These are phyloP conservation scores for Megaleporinus macrocephalus DNA, from an alignment of 2,113 vertebrate species.

Conservation along the genomic window DNA sequence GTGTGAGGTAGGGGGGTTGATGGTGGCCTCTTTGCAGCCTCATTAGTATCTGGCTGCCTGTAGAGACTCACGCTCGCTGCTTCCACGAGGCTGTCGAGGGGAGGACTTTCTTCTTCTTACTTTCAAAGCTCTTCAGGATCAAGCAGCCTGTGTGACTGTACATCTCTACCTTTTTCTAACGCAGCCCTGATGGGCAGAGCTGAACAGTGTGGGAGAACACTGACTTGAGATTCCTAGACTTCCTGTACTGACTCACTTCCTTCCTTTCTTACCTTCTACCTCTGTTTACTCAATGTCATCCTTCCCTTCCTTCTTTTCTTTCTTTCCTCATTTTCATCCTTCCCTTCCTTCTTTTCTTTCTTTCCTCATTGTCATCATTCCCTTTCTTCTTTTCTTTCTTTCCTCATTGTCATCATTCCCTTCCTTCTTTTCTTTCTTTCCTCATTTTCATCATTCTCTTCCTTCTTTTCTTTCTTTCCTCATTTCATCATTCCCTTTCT, in stretches of 20 bases:
- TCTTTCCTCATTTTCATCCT: too few species aligned
- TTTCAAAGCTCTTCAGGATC: not conserved
- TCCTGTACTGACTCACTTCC: not conserved
- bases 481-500: too few species aligned
- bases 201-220: too few species aligned
- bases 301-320: not conserved
- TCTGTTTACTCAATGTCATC: not conserved
- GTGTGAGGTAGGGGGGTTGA: constrained; percentile 30
- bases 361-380: too few species aligned
- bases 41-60: constrained; percentile 42
- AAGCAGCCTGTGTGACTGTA: too few species aligned
- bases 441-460: not conserved
- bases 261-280: not conserved
- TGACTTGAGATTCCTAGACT: too few species aligned
- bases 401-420: too few species aligned
- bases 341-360: too few species aligned
- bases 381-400: not conserved
- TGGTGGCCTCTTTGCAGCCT: constrained; percentile 36
- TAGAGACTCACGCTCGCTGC: constrained; percentile 5
- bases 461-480: not conserved
- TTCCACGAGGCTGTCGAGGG: constrained; percentile 1
- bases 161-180: too few species aligned
- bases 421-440: not conserved
- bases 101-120: not conserved
- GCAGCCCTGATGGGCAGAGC: not conserved